Base-by-base conservation (phyloP, 2,888 invertebrate species). In the Phortica okadai region DNA sequence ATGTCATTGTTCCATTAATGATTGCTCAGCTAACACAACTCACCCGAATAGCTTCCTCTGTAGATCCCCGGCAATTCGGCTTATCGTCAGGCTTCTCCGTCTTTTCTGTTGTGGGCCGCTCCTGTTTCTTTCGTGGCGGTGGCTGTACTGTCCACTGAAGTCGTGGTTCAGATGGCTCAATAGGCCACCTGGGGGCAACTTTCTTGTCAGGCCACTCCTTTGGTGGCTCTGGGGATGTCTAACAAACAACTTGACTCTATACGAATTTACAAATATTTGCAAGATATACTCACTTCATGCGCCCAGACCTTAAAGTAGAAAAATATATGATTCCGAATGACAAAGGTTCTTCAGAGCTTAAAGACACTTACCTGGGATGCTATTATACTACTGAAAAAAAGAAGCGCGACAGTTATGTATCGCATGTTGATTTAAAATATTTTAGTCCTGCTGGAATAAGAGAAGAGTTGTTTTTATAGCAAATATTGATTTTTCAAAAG, bases 11-110 rank as follows among this genome's bases (percentile, higher is more conserved):
- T 1, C 6, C 33, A 33, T 33, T 2, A 1, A 56, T 2, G 14
- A 6, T 72, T 33, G 41, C 6, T 14, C 6, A 56, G 41, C 7
- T n/a, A 45, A 1, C 45, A 50, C 16, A 54, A 81, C 83, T 82
- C 79, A 88, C 87, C 76, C 62, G 79, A 11, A 88, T 21, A 14
- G 75, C 69, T 62, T 88, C 25, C 6, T 82, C 76, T 0, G 83
- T 79, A 14, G 88, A 88, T 21, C 21, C 0, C 44, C 77, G 7
- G 66, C 78, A 0, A 42, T 54, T 1, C n/a, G n/a, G 10, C n/a
- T 6, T 54, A 3, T 54, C n/a, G 3, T 54, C n/a, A 33, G 3
- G 3, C 33, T 33, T 2, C 3, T 33, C 33, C 33, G 33, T 33
- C 33, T 33, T 1, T 33, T 33, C 3, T 33, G 33, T 2, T 33